phyloP scores from a whole-genome alignment of 1,140 invertebrate species.

The Drosophila repleta region DNA sequence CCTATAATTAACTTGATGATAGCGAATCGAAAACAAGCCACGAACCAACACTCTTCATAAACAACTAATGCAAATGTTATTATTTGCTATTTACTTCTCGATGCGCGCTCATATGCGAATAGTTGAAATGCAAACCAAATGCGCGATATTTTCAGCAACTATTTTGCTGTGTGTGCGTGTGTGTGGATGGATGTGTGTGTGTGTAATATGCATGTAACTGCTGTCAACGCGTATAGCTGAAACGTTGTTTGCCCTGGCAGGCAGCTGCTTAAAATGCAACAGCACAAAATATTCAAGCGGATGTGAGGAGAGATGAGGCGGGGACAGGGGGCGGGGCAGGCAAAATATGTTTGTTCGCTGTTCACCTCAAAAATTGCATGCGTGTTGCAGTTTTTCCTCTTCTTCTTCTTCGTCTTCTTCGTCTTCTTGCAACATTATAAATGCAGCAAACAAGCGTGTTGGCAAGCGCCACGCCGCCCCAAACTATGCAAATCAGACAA shows the following conservation, averaged over 20 bases:
- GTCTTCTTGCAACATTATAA: conserved; percentile 64
- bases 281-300: conserved; percentile 37
- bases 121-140: neutral
- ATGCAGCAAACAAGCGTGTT: conserved; percentile 60
- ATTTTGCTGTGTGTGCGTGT: neutral
- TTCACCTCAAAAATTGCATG: conserved; percentile 62
- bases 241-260: conserved; percentile 30
- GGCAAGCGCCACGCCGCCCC: conserved; percentile 41
- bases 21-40: no score
- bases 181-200: conserved; percentile 13
- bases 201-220: conserved; percentile 64
- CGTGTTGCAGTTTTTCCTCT: conserved; percentile 50
- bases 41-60: no score
- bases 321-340: neutral
- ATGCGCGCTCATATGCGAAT: no score
- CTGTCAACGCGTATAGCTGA: conserved; percentile 70
- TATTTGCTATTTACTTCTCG: no score
- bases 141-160: neutral
- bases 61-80: no score
- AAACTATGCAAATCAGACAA: conserved; percentile 78
- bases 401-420: conserved; percentile 1
- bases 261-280: conserved; percentile 71
- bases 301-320: no score
- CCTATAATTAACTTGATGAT: no score
- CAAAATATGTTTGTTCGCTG: conserved; percentile 42